Base-by-base conservation (phyloP, 2,797 vertebrate species). In the Sebastes vulpes region DNA sequence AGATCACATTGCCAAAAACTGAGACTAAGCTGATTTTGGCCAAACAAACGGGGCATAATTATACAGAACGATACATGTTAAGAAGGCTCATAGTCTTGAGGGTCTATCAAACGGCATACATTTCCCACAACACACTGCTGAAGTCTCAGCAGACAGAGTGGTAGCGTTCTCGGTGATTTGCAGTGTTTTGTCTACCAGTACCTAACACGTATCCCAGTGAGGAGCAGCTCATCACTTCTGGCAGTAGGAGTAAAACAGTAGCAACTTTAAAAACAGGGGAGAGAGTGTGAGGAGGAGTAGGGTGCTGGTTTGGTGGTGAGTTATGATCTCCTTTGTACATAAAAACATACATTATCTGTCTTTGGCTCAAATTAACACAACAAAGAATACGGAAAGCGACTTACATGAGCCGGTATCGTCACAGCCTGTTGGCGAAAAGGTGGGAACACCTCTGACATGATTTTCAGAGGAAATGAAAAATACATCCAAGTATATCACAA, bases 171-270 rank as follows among this genome's bases (percentile, higher is more conserved):
- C 66, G 72, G 77, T 87, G 42, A 94, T 83, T 95, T 92, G 73
- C 86, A 89, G 86, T 82, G 65, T 92, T 90, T 89, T 85, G 89
- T 65, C 77, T 89, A 77, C 86, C 85, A 84, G 89, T 92, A 93
- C 91, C 81, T 79, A 71, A 89, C 74, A 83, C 54, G 10, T 42
- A 77, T 90, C 86, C 80, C 88, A 92, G 77, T 75, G 81, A 82
- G 86, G 86, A 93, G 87, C 93, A 94, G 93, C 92, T 91, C 68
- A 65, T 90, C 82, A 81, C 75, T 89, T 91, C 85, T 86, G 92
- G 90, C 89, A 91, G 90, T 86, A 94, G 87, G 88, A 93, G 81
- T 79, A 88, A 90, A 90, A 82, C 66, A 96, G 95, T 95, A 96
- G 93, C 87, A 92, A 85, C 75, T 86, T 89, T 73, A 70, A 63